Conservation (phyloP, 2,888 invertebrate species). For the Spisula subtruncata region DNA sequence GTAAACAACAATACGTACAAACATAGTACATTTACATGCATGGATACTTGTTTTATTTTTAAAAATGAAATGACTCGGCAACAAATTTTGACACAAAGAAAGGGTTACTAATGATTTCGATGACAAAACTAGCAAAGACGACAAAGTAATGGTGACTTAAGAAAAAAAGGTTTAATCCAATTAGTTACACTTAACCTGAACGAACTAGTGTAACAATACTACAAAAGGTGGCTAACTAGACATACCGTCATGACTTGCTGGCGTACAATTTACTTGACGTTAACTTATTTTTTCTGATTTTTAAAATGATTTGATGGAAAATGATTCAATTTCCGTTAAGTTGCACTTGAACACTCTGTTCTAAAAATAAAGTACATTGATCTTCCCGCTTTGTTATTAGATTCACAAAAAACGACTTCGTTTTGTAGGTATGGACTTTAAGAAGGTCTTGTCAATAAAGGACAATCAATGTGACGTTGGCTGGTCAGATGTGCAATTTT, state of each 20-base stretch:
- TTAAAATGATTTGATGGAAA: background rate
- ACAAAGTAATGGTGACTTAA: background rate
- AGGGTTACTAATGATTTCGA: background rate
- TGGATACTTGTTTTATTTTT: background rate
- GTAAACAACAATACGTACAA: background rate
- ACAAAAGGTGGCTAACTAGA: background rate
- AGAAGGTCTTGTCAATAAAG: too few relatives aligned
- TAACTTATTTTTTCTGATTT: constrained; percentile 6
- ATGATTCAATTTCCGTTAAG: too few relatives aligned
- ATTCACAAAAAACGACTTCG: too few relatives aligned
- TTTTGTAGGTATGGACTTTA: too few relatives aligned
- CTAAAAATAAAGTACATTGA: too few relatives aligned
- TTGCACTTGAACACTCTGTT: too few relatives aligned
- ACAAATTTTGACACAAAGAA: constrained; percentile 13
- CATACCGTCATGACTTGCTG: background rate
- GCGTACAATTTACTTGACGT: background rate
- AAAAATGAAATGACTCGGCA: background rate
- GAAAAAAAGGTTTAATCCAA: background rate
- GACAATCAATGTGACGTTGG: too few relatives aligned
- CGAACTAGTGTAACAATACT: background rate
- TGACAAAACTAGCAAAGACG: background rate
- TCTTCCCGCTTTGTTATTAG: too few relatives aligned
- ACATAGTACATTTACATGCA: background rate
- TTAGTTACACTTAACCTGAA: background rate
- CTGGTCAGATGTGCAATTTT: too few relatives aligned